Evolutionary conservation across 2,888 invertebrate species (phyloP).

Genomic region (Callyntrura sp.): DNA sequence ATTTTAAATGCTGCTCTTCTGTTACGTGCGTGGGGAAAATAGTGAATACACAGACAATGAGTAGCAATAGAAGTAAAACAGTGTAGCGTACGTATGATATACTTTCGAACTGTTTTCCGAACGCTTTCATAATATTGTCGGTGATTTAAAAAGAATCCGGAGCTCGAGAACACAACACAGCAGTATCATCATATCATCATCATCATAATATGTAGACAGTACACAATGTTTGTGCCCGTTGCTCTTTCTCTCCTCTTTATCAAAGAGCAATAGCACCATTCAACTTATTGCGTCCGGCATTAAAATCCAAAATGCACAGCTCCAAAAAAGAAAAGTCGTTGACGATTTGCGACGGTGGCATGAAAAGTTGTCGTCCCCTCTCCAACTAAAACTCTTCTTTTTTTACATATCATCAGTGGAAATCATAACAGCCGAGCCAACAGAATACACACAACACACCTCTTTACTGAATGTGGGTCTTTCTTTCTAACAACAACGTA

Average conservation of each 20-base stretch:
- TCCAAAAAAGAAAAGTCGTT: conserved; percentile 16
- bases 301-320: conserved; percentile 64
- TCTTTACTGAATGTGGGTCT: conserved; percentile 19
- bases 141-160: neutral
- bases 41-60: neutral
- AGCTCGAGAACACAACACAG: neutral
- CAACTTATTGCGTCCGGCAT: conserved; percentile 32
- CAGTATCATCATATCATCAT: neutral
- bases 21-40: neutral
- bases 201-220: neutral
- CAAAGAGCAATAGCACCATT: conserved; percentile 30
- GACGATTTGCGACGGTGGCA: neutral
- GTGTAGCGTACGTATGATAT: neutral
- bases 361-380: neutral
- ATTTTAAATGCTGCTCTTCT: conserved; percentile 43
- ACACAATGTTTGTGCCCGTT: too few relatives aligned
- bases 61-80: neutral
- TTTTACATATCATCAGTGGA: conserved; percentile 21
- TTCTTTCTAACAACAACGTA: neutral
- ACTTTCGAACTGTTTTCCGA: neutral
- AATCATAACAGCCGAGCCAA: neutral
- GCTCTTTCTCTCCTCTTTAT: neutral
- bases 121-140: conserved; percentile 59
- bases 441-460: too few relatives aligned
- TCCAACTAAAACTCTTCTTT: conserved; percentile 35